Evolutionary conservation across 2,888 invertebrate genomes (phyloP).

Genomic region (Aspidiotus rigidus): DNA sequence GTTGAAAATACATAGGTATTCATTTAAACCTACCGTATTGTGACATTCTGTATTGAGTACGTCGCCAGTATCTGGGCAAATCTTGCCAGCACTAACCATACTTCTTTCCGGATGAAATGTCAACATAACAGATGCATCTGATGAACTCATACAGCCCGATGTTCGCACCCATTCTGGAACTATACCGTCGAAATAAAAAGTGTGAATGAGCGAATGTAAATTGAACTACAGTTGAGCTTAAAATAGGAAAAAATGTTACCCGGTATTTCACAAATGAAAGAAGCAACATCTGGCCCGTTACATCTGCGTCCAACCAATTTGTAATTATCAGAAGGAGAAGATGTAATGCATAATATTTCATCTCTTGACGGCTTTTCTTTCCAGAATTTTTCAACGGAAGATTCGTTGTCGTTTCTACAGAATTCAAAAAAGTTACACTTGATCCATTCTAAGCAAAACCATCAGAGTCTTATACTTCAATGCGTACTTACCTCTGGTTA

Average conservation of each 20-base stretch:
- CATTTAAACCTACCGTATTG: slow-evolving; percentile 20
- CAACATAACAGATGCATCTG: slow-evolving; percentile 62
- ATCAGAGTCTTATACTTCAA: not conserved
- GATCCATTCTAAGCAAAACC: slow-evolving; percentile 1
- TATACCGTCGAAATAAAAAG: slow-evolving; percentile 41
- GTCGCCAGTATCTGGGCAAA: slow-evolving; percentile 19
- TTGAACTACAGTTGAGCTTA: not conserved
- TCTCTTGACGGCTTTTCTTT: slow-evolving; percentile 57
- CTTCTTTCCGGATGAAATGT: slow-evolving; percentile 67
- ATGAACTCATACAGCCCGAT: slow-evolving; percentile 59
- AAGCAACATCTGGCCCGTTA: slow-evolving; percentile 65
- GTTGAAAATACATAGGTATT: not conserved
- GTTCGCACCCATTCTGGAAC: slow-evolving; percentile 64
- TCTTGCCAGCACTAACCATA: slow-evolving; percentile 46
- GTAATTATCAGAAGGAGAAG: slow-evolving; percentile 66
- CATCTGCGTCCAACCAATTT: slow-evolving; percentile 67
- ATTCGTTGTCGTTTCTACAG: slow-evolving; percentile 19
- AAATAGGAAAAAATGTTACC: slow-evolving; percentile 48
- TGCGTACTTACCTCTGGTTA: slow-evolving; percentile 62
- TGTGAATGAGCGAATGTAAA: slow-evolving; percentile 31
- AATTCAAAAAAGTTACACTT: slow-evolving; percentile 5
- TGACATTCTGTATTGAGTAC: slow-evolving; percentile 23
- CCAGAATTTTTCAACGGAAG: slow-evolving; percentile 56
- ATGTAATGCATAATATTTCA: slow-evolving; percentile 61
- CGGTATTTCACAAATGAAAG: slow-evolving; percentile 70